Conservation (phyloP, 2,888 invertebrate genomes). For the Tryphoninae sp. region DNA sequence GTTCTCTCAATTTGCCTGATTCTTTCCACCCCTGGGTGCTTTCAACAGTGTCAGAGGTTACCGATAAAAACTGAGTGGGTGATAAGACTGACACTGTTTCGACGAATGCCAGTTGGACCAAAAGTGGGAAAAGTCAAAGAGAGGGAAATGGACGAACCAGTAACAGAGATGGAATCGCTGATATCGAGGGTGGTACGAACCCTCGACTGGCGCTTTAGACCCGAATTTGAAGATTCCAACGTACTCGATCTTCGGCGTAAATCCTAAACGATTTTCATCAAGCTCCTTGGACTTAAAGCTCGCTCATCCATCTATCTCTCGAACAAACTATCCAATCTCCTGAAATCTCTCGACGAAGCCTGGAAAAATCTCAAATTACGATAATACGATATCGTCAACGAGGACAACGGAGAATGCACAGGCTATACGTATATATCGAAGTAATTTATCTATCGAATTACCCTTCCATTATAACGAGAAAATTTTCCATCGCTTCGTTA, state of each 20-base stretch:
- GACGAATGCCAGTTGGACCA: neutral
- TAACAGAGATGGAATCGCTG: no score
- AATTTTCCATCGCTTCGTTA: constrained; percentile 17
- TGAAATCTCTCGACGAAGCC: neutral
- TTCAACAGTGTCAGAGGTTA: neutral
- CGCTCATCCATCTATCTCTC: neutral
- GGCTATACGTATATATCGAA: neutral
- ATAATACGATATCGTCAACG: constrained; percentile 40
- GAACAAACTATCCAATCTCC: constrained; percentile 4
- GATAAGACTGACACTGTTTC: no score
- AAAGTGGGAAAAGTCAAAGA: neutral
- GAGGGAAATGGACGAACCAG: neutral
- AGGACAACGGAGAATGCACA: neutral
- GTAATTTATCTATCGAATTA: constrained; percentile 49
- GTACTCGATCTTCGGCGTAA: neutral
- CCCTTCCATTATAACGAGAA: constrained; percentile 43
- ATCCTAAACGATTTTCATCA: constrained; percentile 9
- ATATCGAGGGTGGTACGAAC: no score
- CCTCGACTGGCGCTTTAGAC: no score
- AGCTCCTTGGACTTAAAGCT: neutral
- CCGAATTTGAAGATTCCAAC: neutral
- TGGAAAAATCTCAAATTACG: constrained; percentile 42
- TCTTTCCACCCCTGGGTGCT: neutral
- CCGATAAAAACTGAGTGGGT: no score
- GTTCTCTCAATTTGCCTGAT: neutral